Conservation (phyloP, 1,140 invertebrate genomes). For the Heliothis subflexa region DNA sequence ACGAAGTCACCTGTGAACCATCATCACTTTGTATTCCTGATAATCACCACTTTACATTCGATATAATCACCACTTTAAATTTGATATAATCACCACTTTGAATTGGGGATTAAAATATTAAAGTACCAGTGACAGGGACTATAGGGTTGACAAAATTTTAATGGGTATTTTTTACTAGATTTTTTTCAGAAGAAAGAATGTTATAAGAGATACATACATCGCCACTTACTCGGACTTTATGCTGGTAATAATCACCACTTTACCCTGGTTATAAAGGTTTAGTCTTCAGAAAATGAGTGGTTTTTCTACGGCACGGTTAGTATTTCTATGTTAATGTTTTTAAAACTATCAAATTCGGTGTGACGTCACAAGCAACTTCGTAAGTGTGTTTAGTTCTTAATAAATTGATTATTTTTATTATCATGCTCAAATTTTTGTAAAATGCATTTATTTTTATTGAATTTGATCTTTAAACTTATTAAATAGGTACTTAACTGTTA, state of each 20-base stretch:
- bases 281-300: not conserved
- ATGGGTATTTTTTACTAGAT: not conserved
- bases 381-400: slow-evolving; percentile 72
- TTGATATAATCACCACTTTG: not conserved
- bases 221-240: not conserved
- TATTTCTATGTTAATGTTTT: slow-evolving; percentile 63
- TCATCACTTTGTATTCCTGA: slow-evolving; percentile 9
- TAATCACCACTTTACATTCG: slow-evolving; percentile 17
- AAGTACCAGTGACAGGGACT: not conserved
- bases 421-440: slow-evolving; percentile 58
- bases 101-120: slow-evolving; percentile 12
- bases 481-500: not conserved
- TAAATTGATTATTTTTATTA: slow-evolving; percentile 52
- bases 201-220: not conserved
- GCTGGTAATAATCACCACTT: not conserved
- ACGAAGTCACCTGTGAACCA: slow-evolving; percentile 84
- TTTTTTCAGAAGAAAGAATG: not conserved
- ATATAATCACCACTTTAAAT: slow-evolving; percentile 24
- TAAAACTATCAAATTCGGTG: slow-evolving; percentile 53
- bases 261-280: not conserved
- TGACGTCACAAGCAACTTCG: slow-evolving; percentile 79
- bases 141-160: not conserved
- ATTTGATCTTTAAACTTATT: not conserved
- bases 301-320: slow-evolving; percentile 59
- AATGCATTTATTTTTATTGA: slow-evolving; percentile 42